Evolutionary conservation across 53 echinoderm and acorn worm species (phyloP).

Genomic region (Arbacia lixula): DNA sequence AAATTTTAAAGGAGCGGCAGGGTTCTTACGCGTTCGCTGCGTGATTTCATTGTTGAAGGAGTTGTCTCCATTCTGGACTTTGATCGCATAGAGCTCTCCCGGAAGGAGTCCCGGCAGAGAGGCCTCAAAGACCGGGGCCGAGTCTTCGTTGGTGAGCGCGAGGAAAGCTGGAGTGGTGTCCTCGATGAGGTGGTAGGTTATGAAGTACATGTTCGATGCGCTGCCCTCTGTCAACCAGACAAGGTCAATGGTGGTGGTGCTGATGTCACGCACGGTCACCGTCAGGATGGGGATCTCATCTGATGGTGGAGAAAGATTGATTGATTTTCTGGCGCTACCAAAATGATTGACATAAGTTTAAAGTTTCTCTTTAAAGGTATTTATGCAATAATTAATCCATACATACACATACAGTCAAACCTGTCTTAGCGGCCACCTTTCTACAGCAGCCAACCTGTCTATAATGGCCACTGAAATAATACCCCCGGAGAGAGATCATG

Average conservation of each 20-base stretch:
- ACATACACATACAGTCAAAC: too few species aligned
- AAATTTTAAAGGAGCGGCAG: background rate
- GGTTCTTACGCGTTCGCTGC: slow-evolving; percentile 24
- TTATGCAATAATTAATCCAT: too few species aligned
- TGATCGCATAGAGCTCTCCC: slow-evolving; percentile 26
- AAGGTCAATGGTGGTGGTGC: background rate
- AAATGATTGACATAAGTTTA: too few species aligned
- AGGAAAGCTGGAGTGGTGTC: too few species aligned
- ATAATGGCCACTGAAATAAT: too few species aligned
- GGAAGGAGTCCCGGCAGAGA: background rate
- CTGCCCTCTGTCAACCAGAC: slow-evolving; percentile 4
- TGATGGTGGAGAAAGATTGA: too few species aligned
- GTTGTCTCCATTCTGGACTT: slow-evolving; percentile 8
- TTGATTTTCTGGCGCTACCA: too few species aligned
- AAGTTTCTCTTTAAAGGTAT: too few species aligned
- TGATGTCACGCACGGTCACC: background rate
- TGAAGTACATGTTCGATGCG: background rate
- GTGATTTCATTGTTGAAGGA: background rate
- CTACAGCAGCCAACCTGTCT: too few species aligned
- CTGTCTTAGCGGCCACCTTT: too few species aligned
- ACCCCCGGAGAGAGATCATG: too few species aligned
- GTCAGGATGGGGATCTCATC: background rate
- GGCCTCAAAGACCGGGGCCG: background rate
- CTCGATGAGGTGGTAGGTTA: background rate
- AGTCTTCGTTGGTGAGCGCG: background rate